Base-by-base conservation (phyloP, 2,797 vertebrate genomes). In the Adrianichthys oophorus region DNA sequence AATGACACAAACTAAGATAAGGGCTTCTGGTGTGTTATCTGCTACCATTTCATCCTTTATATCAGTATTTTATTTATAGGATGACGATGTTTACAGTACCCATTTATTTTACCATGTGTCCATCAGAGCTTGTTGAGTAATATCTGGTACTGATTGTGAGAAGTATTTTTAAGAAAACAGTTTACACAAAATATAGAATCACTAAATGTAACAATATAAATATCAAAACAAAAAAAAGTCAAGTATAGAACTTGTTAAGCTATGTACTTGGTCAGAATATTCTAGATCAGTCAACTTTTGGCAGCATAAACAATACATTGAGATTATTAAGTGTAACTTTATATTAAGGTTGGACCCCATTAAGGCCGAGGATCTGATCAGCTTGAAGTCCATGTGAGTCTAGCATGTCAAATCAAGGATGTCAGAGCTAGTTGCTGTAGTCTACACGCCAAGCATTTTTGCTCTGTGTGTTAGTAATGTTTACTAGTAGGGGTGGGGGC, bases 341-440 rank as follows among this genome's bases (percentile, higher is more conserved):
- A 74, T 60, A 71, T 72, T 72, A 51, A 72, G 70, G 72, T 49
- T 55, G 62, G 55, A 46, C 41, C 42, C 43, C 56, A 54, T 55
- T 55, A 68, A 70, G 74, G 70, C 65, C 50, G 59, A 75, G 57
- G 44, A 55, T 56, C 66, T 74, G 61, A 70, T 70, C 59, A 48
- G 57, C 58, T 46, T 42, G 51, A 70, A 75, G 65, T 58, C 23
- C 58, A 56, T 58, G 51, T 66, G 70, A 62, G 57, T 77, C 72
- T 63, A 74, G 54, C 58, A 5, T 70, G 66, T 78, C 78, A 77
- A 63, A 79, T 54, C 75, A 65, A 74, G 62, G 55, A 69, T 72
- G 66, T 80, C 46, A 74, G 68, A 62, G 62, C 26, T 26, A 55
- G 57, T 74, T 70, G 59, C 56, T 18, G 32, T 13, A 10, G 32